Evolutionary conservation across 2,888 invertebrate species (phyloP).

Genomic region (Synanthedon tipuliformis): DNA sequence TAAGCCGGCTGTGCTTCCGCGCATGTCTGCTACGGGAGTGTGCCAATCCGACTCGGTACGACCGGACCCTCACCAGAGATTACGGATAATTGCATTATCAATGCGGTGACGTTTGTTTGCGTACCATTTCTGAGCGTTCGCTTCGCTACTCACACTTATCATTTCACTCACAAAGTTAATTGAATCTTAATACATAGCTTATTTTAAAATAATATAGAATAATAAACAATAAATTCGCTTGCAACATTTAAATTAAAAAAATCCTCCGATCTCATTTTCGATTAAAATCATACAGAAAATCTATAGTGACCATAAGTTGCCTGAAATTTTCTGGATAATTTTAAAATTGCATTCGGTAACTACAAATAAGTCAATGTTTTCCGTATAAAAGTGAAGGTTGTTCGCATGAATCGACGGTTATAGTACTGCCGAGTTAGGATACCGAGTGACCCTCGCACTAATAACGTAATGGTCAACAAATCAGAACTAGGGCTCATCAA

Average conservation of each 20-base stretch:
- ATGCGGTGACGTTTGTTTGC: conserved; percentile 29
- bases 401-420: background rate
- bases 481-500: conserved; percentile 20
- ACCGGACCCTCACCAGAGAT: conserved; percentile 30
- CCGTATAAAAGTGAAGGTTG: too few species aligned
- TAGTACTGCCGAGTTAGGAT: background rate
- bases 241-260: too few species aligned
- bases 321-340: too few species aligned
- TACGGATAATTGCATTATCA: conserved; percentile 61
- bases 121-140: background rate
- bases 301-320: too few species aligned
- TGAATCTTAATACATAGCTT: background rate
- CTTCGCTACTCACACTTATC: background rate
- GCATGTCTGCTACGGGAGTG: conserved; percentile 49
- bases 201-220: too few species aligned
- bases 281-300: too few species aligned
- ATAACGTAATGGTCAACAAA: conserved; percentile 19
- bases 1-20: conserved; percentile 76
- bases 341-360: too few species aligned
- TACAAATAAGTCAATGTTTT: too few species aligned
- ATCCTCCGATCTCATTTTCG: too few species aligned
- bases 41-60: conserved; percentile 8
- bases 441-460: conserved; percentile 12
- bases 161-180: background rate
- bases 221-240: too few species aligned